Percentiles rank a stretch among this genome's conserved stretches.
These are phyloP conservation scores for Tinea pellionella DNA, from an alignment of 2,888 invertebrate species.

Conservation along the genomic window DNA sequence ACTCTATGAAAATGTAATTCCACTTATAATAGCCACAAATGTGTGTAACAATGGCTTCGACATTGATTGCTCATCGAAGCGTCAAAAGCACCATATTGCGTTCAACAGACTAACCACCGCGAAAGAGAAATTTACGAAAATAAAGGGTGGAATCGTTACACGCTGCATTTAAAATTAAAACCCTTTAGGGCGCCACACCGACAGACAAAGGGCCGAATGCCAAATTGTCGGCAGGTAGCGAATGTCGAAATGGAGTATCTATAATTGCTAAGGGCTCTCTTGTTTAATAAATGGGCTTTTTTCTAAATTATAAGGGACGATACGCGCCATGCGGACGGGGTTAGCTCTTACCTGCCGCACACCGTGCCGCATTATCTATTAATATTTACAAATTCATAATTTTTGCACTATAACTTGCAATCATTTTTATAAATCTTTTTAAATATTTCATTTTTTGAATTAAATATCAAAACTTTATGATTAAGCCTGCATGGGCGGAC, in stretches of 20 bases:
- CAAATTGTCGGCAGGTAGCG: conserved; percentile 69
- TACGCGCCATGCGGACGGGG: conserved; percentile 61
- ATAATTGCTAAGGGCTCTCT: conserved; percentile 60
- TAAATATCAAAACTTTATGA: too few relatives aligned
- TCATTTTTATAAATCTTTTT: too few relatives aligned
- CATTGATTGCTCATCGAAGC: conserved; percentile 61
- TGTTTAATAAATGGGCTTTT: conserved; percentile 67
- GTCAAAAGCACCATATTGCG: conserved; percentile 57
- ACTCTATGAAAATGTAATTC: conserved; percentile 23
- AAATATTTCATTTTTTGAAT: too few relatives aligned
- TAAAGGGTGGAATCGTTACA: conserved; percentile 64
- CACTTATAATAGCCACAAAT: conserved; percentile 46
- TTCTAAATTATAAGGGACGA: conserved; percentile 63
- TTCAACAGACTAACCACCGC: conserved; percentile 63
- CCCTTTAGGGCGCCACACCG: conserved; percentile 70
- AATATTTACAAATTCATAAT: too few relatives aligned
- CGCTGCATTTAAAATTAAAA: conserved; percentile 67
- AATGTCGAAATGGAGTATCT: conserved; percentile 55
- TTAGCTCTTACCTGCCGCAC: conserved; percentile 48
- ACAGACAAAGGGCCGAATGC: conserved; percentile 65
- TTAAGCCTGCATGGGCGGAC: too few relatives aligned
- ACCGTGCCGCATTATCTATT: conserved; percentile 23
- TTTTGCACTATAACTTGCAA: background rate
- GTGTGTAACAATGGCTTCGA: conserved; percentile 45
- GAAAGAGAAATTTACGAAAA: conserved; percentile 62